phyloP scores from a whole-genome alignment of 1,140 invertebrate species.

The Dendrolimus kikuchii region DNA sequence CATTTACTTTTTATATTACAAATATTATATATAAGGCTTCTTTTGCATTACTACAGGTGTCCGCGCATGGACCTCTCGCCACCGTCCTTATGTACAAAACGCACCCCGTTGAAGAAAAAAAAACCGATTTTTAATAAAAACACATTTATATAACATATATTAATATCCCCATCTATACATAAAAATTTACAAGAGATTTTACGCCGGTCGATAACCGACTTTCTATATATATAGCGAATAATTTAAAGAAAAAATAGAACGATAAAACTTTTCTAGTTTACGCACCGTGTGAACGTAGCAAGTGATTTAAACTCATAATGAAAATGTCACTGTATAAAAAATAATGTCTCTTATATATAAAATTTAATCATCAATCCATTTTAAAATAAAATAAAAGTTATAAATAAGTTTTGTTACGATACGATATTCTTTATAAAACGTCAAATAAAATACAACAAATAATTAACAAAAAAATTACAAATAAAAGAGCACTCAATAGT shows the following conservation, averaged over 20 bases:
- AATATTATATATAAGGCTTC: slow-evolving; percentile 39
- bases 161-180: slow-evolving; percentile 68
- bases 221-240: slow-evolving; percentile 20
- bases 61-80: slow-evolving; percentile 18
- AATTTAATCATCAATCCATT: too few relatives aligned
- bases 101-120: slow-evolving; percentile 37
- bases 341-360: too few relatives aligned
- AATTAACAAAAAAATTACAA: too few relatives aligned
- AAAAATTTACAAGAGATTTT: slow-evolving; percentile 66
- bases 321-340: too few relatives aligned
- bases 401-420: too few relatives aligned
- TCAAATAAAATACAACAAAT: too few relatives aligned
- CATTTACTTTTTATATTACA: slow-evolving; percentile 49
- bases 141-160: slow-evolving; percentile 60
- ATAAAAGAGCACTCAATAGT: too few relatives aligned
- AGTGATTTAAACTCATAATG: too few relatives aligned
- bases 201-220: slow-evolving; percentile 29
- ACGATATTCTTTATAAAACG: too few relatives aligned
- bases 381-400: too few relatives aligned
- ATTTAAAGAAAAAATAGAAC: slow-evolving; percentile 53
- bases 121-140: slow-evolving; percentile 31
- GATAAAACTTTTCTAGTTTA: slow-evolving; percentile 12
- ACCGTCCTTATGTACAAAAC: slow-evolving; percentile 43
- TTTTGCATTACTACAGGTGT: slow-evolving; percentile 35
- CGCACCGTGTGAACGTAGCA: too few relatives aligned